Base-by-base conservation (phyloP, 2,797 vertebrate species). In the Danio tinwini region DNA sequence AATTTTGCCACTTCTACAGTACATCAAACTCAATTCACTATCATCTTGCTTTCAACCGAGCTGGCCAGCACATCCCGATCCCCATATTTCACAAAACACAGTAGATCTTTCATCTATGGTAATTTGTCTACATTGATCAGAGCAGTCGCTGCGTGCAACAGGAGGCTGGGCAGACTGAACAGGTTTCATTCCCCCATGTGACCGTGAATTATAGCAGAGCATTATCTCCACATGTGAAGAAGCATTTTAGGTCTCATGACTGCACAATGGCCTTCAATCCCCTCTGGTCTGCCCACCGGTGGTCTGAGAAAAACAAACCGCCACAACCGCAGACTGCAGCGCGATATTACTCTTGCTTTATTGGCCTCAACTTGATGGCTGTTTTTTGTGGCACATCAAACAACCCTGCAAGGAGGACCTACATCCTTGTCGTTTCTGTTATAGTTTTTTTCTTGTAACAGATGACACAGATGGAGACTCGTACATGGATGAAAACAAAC, bases 91-190 rank as follows among this genome's bases (percentile, higher is more conserved):
- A 83, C 86, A 74, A 88, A 91, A 92, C 56, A 91, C 88, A 85
- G 86, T 85, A 77, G 85, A 87, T 90, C 88, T 90, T 87, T 90
- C 90, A 91, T 91, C 87, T 87, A 74, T 86, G 88, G 85, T 90
- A 88, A 88, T 89, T 82, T 83, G 72, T 5, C 39, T 62, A 49
- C 83, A 87, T 84, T 86, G 88, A 85, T 87, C 19, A 52, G 76
- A 84, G 82, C 88, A 87, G 86, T 87, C 86, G 82, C 81, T 83
- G 84, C 83, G 84, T 81, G 82, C 81, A 85, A 81, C n/a, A 86
- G 50, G 81, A 76, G 76, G 53, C 74, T 78, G 81, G 8, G 13
- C 72, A 75, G 63, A 74, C 62, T 19, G 62, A 72, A 59, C 29
- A 61, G 80, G 86, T 80, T 83, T 85, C 49, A 8, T 84, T 91